Percentiles rank a stretch among this genome's conserved stretches.
phyloP scores from a whole-genome alignment of 2,888 invertebrate species.

The Cataglyphis rosenhaueri region DNA sequence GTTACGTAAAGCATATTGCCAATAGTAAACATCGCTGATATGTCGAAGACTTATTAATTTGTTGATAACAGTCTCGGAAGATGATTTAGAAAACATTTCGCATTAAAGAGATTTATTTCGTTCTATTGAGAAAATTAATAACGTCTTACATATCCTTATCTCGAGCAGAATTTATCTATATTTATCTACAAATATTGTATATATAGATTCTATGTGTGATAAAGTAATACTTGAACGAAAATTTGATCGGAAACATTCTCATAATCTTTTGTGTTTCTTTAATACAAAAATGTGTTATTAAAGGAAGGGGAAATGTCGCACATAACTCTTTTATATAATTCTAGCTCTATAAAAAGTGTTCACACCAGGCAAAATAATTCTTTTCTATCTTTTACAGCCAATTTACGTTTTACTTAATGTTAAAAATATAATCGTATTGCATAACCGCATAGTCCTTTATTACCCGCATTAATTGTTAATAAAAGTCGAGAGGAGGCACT shows the following conservation, averaged over 20 bases:
- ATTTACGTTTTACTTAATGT: conserved; percentile 50
- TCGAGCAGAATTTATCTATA: not conserved
- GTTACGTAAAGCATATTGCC: conserved; percentile 10
- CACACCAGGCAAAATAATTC: conserved; percentile 7
- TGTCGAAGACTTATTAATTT: conserved; percentile 5
- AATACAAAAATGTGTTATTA: not conserved
- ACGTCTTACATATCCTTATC: not conserved
- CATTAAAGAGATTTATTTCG: not conserved
- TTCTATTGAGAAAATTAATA: not conserved
- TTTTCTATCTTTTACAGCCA: conserved; percentile 6
- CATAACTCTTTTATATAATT: not conserved
- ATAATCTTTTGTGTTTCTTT: not conserved
- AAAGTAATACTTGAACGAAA: not conserved
- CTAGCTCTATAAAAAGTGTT: not conserved
- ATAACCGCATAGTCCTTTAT: conserved; percentile 36
- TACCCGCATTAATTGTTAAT: conserved; percentile 58
- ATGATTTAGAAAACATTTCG: not conserved
- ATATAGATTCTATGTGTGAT: not conserved
- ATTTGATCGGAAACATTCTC: not conserved
- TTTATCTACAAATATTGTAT: not conserved
- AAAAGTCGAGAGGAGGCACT: conserved; percentile 56
- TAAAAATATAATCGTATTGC: conserved; percentile 40
- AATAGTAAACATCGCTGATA: conserved; percentile 30
- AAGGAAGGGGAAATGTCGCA: not conserved
- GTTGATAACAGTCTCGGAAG: not conserved